Evolutionary conservation across 2,888 invertebrate species (phyloP).

Genomic region (Himalopsyche anomala): DNA sequence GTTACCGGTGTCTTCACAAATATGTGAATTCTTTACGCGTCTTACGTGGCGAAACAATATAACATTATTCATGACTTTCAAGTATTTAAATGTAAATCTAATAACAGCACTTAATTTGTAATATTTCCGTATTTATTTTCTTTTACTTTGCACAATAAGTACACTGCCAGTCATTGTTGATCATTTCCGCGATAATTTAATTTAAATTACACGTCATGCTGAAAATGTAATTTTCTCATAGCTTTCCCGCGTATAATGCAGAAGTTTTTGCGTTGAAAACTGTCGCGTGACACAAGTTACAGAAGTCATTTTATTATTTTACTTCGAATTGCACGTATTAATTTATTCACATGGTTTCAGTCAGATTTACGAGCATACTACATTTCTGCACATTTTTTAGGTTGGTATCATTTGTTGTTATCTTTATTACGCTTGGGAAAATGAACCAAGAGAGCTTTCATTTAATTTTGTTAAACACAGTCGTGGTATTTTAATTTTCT

Average conservation of each 20-base stretch:
- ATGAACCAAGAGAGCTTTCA: background rate
- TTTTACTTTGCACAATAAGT: background rate
- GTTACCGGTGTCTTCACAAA: too few relatives aligned
- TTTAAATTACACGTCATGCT: background rate
- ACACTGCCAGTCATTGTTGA: background rate
- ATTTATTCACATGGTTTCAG: conserved; percentile 2
- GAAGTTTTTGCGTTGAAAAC: conserved; percentile 16
- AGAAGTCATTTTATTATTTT: background rate
- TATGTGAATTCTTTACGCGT: too few relatives aligned
- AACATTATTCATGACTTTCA: too few relatives aligned
- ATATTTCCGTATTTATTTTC: background rate
- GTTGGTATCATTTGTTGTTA: background rate
- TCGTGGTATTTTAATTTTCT: too few relatives aligned
- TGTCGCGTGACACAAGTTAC: background rate
- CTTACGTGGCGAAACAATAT: too few relatives aligned
- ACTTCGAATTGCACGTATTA: conserved; percentile 13
- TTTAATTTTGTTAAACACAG: too few relatives aligned
- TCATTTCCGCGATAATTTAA: conserved; percentile 24
- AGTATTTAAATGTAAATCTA: conserved; percentile 1
- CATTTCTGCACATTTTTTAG: too few relatives aligned
- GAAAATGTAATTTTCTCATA: conserved; percentile 18
- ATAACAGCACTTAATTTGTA: background rate
- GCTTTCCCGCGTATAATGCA: background rate
- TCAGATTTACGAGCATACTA: background rate
- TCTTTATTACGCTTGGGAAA: background rate